Evolutionary conservation across 2,888 invertebrate genomes (phyloP), one percentile per base, ranked within the genome.

Genomic region (Cephus pygmeus): DNA sequence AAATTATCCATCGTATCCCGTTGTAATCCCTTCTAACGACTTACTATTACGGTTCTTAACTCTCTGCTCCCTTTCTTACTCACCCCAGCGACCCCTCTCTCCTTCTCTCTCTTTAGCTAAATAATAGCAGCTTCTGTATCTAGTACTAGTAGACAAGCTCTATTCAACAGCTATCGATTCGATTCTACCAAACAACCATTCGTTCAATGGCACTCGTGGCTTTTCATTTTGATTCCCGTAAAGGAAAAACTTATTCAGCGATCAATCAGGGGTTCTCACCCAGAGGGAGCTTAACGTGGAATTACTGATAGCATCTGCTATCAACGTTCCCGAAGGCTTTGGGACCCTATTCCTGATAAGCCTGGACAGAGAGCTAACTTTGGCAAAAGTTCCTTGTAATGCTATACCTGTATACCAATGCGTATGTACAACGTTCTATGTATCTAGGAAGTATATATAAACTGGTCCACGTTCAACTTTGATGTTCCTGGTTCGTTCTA

Each of bases 31-130:
- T 78, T 75, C 76, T 69, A 74, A 69, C 73, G 69, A 35, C 75
- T 74, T 77, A 73, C 77, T 77, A 69, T 73, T 75, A 76, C 79
- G 75, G 73, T 75, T 76, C 34, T 71, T 33, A 73, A 73, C 71
- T 36, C 73, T 69, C 76, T 71, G 34, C 71, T 76, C 34, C 36
- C 78, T 40, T 69, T 3, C 68, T 40, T 73, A 33, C 79, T 80
- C 73, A 12, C 73, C 56, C 79, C 31, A 12, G n/a, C 11, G 11
- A 30, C 31, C 31, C 69, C 71, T 11, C 40, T 33, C 75, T 36
- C 76, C 36, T 30, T 31, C 34, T 75, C 31, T 11, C 76, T 68
- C 33, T 71, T 23, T 73, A 73, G 35, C 73, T 80, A 34, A 71
- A 76, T 33, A 76, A 76, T 71, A 76, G 31, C 12, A 12, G 30